Percentiles rank a stretch among this genome's conserved stretches.
Conservation (phyloP, 1,140 invertebrate genomes). For the Coenobita brevimanus region DNA sequence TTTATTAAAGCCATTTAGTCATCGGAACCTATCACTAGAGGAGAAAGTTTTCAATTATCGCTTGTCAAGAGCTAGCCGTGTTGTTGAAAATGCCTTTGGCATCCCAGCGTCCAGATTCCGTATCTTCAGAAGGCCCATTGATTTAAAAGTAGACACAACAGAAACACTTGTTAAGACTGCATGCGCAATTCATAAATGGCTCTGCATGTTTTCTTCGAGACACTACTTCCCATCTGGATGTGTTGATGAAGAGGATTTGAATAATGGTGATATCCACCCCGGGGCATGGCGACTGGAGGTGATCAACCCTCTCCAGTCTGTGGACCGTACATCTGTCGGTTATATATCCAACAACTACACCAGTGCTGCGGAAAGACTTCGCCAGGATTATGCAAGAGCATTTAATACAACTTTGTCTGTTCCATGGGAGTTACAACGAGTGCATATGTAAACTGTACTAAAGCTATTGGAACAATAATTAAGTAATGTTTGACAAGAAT, state of each 20-base stretch:
- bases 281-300: constrained; percentile 10
- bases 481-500: too few species aligned
- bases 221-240: constrained; percentile 21
- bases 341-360: too few species aligned
- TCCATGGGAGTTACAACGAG: too few species aligned
- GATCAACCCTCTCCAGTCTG: too few species aligned
- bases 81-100: constrained; percentile 4
- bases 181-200: constrained; percentile 20
- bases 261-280: constrained; percentile 16
- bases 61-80: background rate
- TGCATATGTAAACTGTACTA: too few species aligned
- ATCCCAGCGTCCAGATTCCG: background rate
- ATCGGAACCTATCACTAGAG: background rate
- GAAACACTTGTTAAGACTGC: background rate
- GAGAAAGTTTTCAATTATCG: background rate
- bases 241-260: constrained; percentile 10
- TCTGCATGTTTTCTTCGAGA: background rate
- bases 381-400: too few species aligned
- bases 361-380: too few species aligned
- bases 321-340: too few species aligned
- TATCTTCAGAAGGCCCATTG: constrained; percentile 4
- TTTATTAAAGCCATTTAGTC: too few species aligned
- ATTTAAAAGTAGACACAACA: constrained; percentile 17
- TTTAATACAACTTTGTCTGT: too few species aligned
- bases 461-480: too few species aligned